Evolutionary conservation across 1,140 invertebrate species (phyloP), one percentile per base, ranked within the genome.

Genomic region (Odontomachus brunneus): DNA sequence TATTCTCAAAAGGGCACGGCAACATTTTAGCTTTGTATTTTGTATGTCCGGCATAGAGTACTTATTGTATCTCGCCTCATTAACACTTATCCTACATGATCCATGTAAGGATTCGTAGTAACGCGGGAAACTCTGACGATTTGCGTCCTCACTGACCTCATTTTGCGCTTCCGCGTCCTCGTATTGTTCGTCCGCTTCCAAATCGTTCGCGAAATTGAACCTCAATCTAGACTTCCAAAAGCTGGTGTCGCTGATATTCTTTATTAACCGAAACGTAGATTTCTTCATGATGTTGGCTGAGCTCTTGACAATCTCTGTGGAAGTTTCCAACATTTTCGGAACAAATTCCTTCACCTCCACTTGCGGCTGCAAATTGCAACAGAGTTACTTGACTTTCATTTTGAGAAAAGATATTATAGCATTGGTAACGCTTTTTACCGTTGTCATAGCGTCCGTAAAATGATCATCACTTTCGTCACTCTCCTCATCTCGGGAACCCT

Each of bases 311-410:
- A 94, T 86, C 48, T 90, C 91, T 0, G 92, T 92, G n/a, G 93
- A 94, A 22, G 92, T 93, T 90, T 91, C 90, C 19, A 94, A 85
- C 63, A 94, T 91, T 73, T 93, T 93, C 67, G 94, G 93, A 67
- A 94, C 90, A 51, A 94, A 93, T 75, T 94, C 93, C 85, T 91
- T 92, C 7, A 83, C 88, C 83, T 94, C 92, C 69, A 87, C 38
- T 65, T 91, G 88, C 33, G 90, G 90, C 93, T 94, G 33, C 55
- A 91, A 92, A 88, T 82, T 63, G 73, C 57, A 66, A 65, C 72
- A 78, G 48, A 38, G 12, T 83, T 55, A 82, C 15, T 14, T 22
- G 57, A 26, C 44, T 48, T 0, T 2, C 33, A 83, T 59, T 26
- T 63, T 51, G n/a, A 80, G 17, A 63, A 63, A 19, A 84, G 24